phyloP scores from a whole-genome alignment of 2,113 vertebrate species.

The Atrichornis clamosus region DNA sequence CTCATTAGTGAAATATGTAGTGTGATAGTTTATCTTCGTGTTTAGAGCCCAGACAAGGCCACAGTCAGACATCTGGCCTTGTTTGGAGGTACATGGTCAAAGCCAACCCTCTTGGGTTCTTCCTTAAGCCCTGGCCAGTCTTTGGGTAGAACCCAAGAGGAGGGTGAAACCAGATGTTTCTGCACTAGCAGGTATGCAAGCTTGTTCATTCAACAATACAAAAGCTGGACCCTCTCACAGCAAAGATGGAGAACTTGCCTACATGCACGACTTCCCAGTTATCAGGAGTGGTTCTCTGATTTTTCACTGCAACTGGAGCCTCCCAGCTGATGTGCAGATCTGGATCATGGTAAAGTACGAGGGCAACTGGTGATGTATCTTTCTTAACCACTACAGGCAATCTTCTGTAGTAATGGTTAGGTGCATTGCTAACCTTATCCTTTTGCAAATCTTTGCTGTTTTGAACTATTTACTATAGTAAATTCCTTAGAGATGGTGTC shows the following conservation, averaged over 20 bases:
- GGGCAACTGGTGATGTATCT: neutral
- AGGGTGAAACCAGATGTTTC: neutral
- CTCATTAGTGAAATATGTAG: neutral
- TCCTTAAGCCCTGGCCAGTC: neutral
- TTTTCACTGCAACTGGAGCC: neutral
- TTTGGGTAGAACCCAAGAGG: neutral
- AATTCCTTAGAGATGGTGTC: neutral
- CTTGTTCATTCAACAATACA: neutral
- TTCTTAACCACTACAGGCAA: neutral
- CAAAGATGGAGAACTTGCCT: neutral
- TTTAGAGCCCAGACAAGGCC: neutral
- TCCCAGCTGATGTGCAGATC: neutral
- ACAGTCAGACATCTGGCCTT: neutral
- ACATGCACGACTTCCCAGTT: neutral
- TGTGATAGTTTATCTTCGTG: neutral
- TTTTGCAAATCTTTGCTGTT: neutral
- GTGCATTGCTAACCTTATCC: neutral
- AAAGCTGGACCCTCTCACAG: neutral
- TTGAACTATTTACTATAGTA: neutral
- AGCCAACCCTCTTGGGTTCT: neutral
- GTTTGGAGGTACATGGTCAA: neutral
- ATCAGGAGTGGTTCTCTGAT: neutral
- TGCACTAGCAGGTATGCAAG: neutral
- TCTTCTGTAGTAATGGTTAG: neutral
- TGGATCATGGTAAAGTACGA: neutral